These are phyloP conservation scores for Phrynocephalus vlangalii DNA, from an alignment of 2,797 vertebrate genomes.

Conservation along the genomic window DNA sequence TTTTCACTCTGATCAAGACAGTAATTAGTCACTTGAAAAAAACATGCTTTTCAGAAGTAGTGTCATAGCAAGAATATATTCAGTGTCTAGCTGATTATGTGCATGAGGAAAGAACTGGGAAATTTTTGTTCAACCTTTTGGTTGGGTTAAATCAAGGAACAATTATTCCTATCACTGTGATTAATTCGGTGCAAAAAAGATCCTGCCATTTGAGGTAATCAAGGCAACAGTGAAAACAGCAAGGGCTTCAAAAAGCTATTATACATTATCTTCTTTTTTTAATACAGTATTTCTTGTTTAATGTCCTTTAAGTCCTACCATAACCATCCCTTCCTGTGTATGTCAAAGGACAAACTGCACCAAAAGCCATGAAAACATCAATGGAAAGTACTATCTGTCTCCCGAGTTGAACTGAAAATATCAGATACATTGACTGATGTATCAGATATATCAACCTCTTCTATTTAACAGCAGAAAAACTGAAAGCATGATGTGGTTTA, in stretches of 20 bases:
- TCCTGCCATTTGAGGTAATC: background rate
- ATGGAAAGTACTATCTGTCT: constrained; percentile 63
- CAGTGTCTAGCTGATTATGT: background rate
- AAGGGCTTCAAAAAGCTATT: constrained; percentile 34
- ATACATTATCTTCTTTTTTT: background rate
- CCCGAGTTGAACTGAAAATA: constrained; percentile 67
- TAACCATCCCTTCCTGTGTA: constrained; percentile 53
- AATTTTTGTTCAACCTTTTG: background rate
- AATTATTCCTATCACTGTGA: background rate
- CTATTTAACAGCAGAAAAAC: constrained; percentile 50
- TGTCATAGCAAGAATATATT: background rate
- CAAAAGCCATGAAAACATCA: constrained; percentile 62
- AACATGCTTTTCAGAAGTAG: background rate
- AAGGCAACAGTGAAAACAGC: constrained; percentile 23
- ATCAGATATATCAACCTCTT: constrained; percentile 39
- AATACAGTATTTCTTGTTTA: constrained; percentile 62
- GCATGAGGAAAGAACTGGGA: background rate
- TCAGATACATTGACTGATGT: constrained; percentile 36
- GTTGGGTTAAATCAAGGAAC: constrained; percentile 8
- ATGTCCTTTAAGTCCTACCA: constrained; percentile 60
- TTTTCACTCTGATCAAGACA: background rate
- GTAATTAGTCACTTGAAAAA: background rate
- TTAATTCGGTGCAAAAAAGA: background rate
- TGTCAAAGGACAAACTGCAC: constrained; percentile 67
- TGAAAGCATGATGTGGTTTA: background rate